Base-by-base conservation (phyloP, 2,113 vertebrate genomes). In the Petrocephalus zakoni region DNA sequence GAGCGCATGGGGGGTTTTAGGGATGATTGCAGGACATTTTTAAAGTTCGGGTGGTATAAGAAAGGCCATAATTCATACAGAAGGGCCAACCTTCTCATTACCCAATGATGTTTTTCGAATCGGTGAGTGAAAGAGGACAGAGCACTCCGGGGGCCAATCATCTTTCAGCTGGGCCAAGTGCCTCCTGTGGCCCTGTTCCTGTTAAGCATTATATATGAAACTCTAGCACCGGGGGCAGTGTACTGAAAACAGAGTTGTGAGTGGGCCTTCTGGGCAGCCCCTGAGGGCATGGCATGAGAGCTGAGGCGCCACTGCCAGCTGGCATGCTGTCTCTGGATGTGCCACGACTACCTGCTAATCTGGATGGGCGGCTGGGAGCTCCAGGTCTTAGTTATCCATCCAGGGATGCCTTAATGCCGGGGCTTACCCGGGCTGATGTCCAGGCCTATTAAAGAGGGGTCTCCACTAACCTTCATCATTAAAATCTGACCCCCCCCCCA, bases 261-360 rank as follows among this genome's bases (percentile, higher is more conserved):
- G 92, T 46, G 92, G 91, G 4, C 75, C 93, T 92, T 89, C 91
- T 95, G 95, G 95, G 94, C 88, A 55, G 88, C 83, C 91, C 94
- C 95, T 94, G 95, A 92, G 87, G 93, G 49, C 15, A 29, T 25
- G 82, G 82, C 88, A 93, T 9, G 91, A 94, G 92, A 93, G 94
- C 94, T 92, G 92, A 93, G 93, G 93, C 94, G 93, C 92, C 94
- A 90, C 89, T 93, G 94, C 95, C 94, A 96, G 95, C 94, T 96
- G 95, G 95, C 95, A 95, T 92, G 91, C 93, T 95, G 95, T 96
- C 94, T 95, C 95, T 94, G 93, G 93, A 96, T 94, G 93, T 93
- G 92, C 89, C 89, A 47, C 92, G 93, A 94, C 93, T 94, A 93
- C 94, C 93, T 92, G 91, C 94, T 95, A 94, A 95, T 96, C 94